Evolutionary conservation across 2,113 vertebrate genomes (phyloP), one percentile per base, ranked within the genome.

Genomic region (Charina bottae): DNA sequence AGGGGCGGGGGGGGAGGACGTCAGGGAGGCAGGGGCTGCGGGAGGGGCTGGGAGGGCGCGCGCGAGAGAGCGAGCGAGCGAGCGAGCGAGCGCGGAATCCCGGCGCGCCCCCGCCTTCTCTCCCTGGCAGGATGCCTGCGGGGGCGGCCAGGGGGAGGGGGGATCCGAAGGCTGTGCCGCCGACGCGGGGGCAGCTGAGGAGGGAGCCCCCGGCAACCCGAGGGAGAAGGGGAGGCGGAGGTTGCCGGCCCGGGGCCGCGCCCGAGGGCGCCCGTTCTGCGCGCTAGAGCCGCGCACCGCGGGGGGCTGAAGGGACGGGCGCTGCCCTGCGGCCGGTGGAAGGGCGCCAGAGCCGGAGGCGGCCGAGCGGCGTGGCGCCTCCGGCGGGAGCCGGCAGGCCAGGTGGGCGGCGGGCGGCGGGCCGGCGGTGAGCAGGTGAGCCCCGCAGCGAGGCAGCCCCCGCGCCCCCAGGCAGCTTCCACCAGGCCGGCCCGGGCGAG

Each of bases 191-290:
- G 53, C n/a, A 2, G 54, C 33, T 6, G 26, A 19, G n/a, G 53
- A 23, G 3, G 26, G 58, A 6, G 4, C 9, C 11, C 37, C 28
- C 42, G 11, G 58, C 17, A 64, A 7, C 62, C 88, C 56, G 21
- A 72, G 84, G 2, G 4, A 49, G 42, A 13, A 28, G 11, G 28
- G 59, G 13, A 91, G 55, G 13, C 12, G 55, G 13, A 56, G 55
- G 55, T 56, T 56, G 55, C 55, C 13, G 55, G 94, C 49, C 37
- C 21, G 1, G 54, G 64, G 1, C 15, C 42, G 42, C 13, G 8
- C 46, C 46, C 19, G 3, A 94, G 92, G 92, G 90, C 91, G 83
- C 87, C 93, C 6, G 93, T 90, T 92, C 93, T 26, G 26, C 2
- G 85, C 6, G 2, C 11, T 42, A 37, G n/a, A 83, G 42, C 42